phyloP scores from a whole-genome alignment of 2,888 invertebrate species.

The Xylota segnis region DNA sequence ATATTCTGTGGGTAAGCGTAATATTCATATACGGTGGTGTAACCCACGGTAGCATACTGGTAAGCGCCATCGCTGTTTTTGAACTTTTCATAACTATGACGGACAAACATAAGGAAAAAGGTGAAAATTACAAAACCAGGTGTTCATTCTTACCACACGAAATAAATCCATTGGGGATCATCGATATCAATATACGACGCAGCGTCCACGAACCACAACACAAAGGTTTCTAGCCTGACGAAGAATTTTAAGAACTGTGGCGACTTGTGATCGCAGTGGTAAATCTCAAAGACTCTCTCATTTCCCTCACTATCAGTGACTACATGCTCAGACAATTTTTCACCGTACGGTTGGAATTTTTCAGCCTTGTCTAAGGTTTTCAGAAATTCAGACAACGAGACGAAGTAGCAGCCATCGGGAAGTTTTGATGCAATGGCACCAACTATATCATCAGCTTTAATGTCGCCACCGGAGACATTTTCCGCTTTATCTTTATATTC shows the following conservation, averaged over 20 bases:
- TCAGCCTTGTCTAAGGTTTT: conserved; percentile 89
- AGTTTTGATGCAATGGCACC: conserved; percentile 89
- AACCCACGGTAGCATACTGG: conserved; percentile 92
- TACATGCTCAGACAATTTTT: conserved; percentile 87
- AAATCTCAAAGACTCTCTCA: conserved; percentile 90
- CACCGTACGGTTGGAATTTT: conserved; percentile 91
- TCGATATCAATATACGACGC: conserved; percentile 96
- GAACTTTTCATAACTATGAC: conserved; percentile 89
- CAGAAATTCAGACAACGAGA: conserved; percentile 90
- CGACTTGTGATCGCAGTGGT: conserved; percentile 89
- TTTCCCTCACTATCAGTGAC: conserved; percentile 81
- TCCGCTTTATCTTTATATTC: conserved; percentile 89
- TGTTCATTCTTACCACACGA: conserved; percentile 88
- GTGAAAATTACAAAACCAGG: conserved; percentile 43
- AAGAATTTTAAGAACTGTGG: conserved; percentile 92
- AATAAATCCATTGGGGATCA: conserved; percentile 96
- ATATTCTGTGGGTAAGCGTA: conserved; percentile 95
- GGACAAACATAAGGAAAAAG: neutral
- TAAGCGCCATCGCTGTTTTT: conserved; percentile 86
- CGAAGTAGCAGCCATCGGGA: conserved; percentile 88
- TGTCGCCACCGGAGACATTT: conserved; percentile 85
- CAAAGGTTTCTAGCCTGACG: conserved; percentile 93
- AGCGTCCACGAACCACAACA: conserved; percentile 98
- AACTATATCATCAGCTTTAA: conserved; percentile 91
- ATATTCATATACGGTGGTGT: conserved; percentile 96